phyloP scores from a whole-genome alignment of 2,888 invertebrate species.

The Plagiodera versicolora region DNA sequence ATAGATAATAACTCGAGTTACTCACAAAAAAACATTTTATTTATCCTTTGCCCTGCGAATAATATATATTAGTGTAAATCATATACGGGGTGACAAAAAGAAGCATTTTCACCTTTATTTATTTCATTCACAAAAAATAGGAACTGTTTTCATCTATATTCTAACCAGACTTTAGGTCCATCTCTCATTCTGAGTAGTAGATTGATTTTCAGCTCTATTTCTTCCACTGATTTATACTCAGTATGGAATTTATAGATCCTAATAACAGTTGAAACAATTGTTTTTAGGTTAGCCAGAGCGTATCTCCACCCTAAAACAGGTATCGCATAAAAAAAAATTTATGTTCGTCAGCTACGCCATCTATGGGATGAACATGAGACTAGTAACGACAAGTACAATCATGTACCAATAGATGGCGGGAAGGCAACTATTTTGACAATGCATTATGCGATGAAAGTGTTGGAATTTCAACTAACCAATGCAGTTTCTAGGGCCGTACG shows the following conservation, averaged over 20 bases:
- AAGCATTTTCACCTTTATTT: too few species aligned
- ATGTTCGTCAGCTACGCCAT: background rate
- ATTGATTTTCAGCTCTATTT: slow-evolving; percentile 36
- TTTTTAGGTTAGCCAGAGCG: slow-evolving; percentile 55
- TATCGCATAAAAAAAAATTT: background rate
- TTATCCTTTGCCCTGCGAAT: too few species aligned
- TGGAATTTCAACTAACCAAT: slow-evolving; percentile 55
- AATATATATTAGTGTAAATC: too few species aligned
- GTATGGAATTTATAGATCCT: slow-evolving; percentile 48
- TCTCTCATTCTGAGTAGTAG: slow-evolving; percentile 35
- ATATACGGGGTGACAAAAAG: too few species aligned
- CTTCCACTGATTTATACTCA: slow-evolving; percentile 36
- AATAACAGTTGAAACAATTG: slow-evolving; percentile 48
- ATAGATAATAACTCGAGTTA: too few species aligned
- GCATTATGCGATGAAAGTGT: too few species aligned
- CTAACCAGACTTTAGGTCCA: slow-evolving; percentile 33
- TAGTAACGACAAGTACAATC: too few species aligned
- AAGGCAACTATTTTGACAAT: background rate
- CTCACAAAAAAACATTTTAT: too few species aligned
- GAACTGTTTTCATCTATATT: slow-evolving; percentile 9
- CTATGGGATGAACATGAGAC: too few species aligned
- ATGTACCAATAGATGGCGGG: too few species aligned
- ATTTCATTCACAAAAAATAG: too few species aligned
- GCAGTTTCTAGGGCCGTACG: slow-evolving; percentile 57
- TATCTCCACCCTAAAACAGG: slow-evolving; percentile 39